Base-by-base conservation (phyloP, 2,113 vertebrate genomes). In the Reinhardtius hippoglossoides region DNA sequence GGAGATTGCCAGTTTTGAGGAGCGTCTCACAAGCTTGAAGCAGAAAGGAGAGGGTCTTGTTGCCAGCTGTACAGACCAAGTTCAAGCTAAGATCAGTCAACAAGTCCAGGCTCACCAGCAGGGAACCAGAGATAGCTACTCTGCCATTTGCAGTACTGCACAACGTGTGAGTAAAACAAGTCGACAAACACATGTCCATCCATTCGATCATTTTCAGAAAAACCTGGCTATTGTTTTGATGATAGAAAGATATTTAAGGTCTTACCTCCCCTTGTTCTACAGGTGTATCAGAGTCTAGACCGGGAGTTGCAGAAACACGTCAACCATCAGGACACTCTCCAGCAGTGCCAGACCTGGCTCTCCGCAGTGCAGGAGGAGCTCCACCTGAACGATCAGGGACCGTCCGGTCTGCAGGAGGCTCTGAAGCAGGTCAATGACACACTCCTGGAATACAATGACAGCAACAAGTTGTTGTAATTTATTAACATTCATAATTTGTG, bases 201-300 rank as follows among this genome's bases (percentile, higher is more conserved):
- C 21, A 26, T 67, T 46, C 48, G 5, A 67, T 60, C 0, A 42
- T 40, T 54, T 44, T 56, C 52, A 71, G 27, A 31, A 31, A 31
- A 31, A 31, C 15, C 42, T 44, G 42, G 10, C 42, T 23, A 55
- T 60, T 60, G 26, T 9, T 55, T 23, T 44, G 8, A 16, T 21
- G 2, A 31, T 5, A 13, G 40, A 5, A 58, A 52, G 10, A 35
- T 21, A 35, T 10, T 21, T 24, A 58, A 13, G 10, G 7, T 71
- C 6, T 57, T 37, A 7, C 48, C 3, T 42, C 40, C 37, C 10
- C 6, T 44, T 70, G n/a, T 62, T 31, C n/a, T 21, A 48, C 71
- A 99, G 98, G 95, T 99, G 4, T 98, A 98, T 85, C 95, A 96
- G 93, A 97, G 96, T 93, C 92, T 99, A 89, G 97, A 99, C 87